Evolutionary conservation across 2,797 vertebrate genomes (phyloP), one percentile per base, ranked within the genome.

Genomic region (Bradypodion ventrale): DNA sequence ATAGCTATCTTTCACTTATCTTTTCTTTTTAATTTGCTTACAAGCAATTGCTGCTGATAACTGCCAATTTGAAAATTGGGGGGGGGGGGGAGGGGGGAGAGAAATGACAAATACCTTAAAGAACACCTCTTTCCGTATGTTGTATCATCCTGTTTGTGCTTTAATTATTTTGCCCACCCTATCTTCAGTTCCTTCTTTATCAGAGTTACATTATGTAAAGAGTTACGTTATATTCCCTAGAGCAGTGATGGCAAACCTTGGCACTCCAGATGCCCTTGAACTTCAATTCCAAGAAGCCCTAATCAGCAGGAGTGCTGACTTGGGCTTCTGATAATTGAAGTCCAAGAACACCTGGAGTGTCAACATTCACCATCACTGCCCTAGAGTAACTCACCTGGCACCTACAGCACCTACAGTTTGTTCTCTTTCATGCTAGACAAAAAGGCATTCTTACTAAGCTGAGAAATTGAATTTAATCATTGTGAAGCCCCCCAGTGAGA

Each of bases 31-130:
- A 84, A 69, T 32, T 46, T 27, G 12, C 23, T 49, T 23, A 49
- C 40, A 40, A 73, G 5, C 32, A 35, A 82, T 78, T 83, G 75
- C 1, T 0, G 1, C 19, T 75, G 62, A 73, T 52, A 25, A 16
- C 35, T 82, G 32, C 0, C 19, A 78, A 85, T 83, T 78, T 84
- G 65, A 46, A 13, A 15, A 0, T 66, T n/a, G n/a, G n/a, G n/a
- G n/a, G n/a, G n/a, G n/a, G n/a, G n/a, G n/a, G n/a, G n/a, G n/a
- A n/a, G n/a, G 52, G 52, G 32, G 37, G 89, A 27, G n/a, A 10
- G 74, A 76, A 65, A 2, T 63, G 83, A 63, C 40, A 87, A 84
- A 59, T 63, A 40, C 16, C 49, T 23, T 35, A 72, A 59, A 37
- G 27, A 59, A 7, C 27, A 59, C 5, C 49, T 70, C 56, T 49